Evolutionary conservation across 2,888 invertebrate genomes (phyloP).

Genomic region (Dryomyza anilis): DNA sequence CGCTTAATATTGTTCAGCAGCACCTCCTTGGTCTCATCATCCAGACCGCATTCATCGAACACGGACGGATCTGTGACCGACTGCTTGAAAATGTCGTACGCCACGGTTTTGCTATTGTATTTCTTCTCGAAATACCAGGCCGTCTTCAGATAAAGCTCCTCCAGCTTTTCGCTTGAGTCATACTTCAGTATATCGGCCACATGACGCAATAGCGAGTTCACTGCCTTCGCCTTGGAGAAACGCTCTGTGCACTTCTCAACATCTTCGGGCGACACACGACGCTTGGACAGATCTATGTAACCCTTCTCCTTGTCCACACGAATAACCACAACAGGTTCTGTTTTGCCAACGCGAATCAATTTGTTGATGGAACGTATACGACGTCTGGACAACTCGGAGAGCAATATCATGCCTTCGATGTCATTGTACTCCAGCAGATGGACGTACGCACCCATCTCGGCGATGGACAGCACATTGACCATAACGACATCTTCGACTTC

Average conservation of each 20-base stretch:
- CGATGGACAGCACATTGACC: constrained; percentile 97
- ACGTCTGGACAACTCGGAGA: constrained; percentile 96
- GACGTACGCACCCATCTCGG: constrained; percentile 99
- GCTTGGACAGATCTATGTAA: constrained; percentile 99
- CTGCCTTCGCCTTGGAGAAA: constrained; percentile 97
- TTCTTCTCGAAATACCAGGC: constrained; percentile 99
- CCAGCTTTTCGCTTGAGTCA: constrained; percentile 88
- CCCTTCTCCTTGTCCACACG: constrained; percentile 99
- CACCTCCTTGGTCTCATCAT: constrained; percentile 89
- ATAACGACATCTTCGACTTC: constrained; percentile 99
- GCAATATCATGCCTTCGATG: constrained; percentile 98
- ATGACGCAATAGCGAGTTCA: constrained; percentile 96
- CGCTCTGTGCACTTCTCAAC: constrained; percentile 98
- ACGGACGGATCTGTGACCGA: constrained; percentile 94
- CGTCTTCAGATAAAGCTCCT: constrained; percentile 93
- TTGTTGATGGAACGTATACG: constrained; percentile 99
- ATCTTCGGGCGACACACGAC: constrained; percentile 97
- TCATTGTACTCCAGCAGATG: constrained; percentile 97
- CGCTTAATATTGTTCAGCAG: constrained; percentile 93
- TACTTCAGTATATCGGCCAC: constrained; percentile 94
- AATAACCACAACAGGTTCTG: constrained; percentile 98
- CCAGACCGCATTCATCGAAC: constrained; percentile 93
- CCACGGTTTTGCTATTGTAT: constrained; percentile 92
- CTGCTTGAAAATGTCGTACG: constrained; percentile 98
- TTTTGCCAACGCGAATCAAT: constrained; percentile 96